Evolutionary conservation across 2,113 vertebrate genomes (phyloP), one percentile per base, ranked within the genome.

Genomic region (Carassius auratus): DNA sequence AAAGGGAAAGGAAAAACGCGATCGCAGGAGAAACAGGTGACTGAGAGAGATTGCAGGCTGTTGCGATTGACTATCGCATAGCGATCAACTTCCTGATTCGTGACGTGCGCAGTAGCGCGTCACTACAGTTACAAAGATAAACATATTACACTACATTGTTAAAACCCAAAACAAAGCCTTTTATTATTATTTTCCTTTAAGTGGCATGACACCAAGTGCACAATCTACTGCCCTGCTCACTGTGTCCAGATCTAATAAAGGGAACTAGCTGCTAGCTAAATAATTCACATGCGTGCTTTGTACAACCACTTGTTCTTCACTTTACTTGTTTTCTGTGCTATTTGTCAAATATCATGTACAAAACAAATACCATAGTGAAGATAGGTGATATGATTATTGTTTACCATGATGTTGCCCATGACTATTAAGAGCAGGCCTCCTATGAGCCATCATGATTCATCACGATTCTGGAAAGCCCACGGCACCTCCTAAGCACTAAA

Each of bases 241-340:
- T 57, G 21, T 85, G 57, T 84, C 71, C n/a, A 87, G 55, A 89
- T 80, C 48, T 86, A 76, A 76, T 84, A 42, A 66, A 83, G 80
- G 85, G 66, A 76, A 75, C 30, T 84, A 36, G 38, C 61, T 64
- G 21, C 36, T 86, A 76, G 62, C 69, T 87, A 84, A 87, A 88
- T 83, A 77, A 86, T 87, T 90, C 76, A 76, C 64, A 84, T 71
- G 79, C 66, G 61, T 78, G 85, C 45, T 81, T 83, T 77, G 85
- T 86, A 86, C 76, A 84, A 69, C 57, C 36, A 57, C 81, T 78
- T 57, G 52, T 82, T 87, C 77, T 23, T 61, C 74, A 82, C 68
- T 57, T 42, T 33, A 38, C 66, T 79, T 42, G 5, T 42, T 42
- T 0, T 6, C 38, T 42, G 5, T 64, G n/a, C 68, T 48, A 76